Evolutionary conservation across 2,113 vertebrate genomes (phyloP).

Genomic region (Ptyas mucosa): DNA sequence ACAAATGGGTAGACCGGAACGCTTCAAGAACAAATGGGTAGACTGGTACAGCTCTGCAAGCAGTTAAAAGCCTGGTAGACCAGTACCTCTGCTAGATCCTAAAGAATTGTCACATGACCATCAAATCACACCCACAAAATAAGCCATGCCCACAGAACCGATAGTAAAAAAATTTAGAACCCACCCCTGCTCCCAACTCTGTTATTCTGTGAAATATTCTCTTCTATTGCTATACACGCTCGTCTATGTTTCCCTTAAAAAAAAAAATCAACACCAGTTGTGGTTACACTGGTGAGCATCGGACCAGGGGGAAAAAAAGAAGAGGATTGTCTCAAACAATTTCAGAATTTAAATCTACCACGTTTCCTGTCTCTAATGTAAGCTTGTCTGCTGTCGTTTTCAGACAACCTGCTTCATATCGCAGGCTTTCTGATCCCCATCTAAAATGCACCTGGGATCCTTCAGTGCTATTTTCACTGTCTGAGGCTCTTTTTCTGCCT

Average conservation of each 20-base stretch:
- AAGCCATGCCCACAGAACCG: too few species aligned
- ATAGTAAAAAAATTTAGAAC: too few species aligned
- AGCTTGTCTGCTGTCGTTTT: neutral
- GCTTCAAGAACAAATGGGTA: too few species aligned
- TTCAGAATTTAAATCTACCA: neutral
- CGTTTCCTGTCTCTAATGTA: neutral
- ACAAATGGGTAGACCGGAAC: too few species aligned
- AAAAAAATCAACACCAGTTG: too few species aligned
- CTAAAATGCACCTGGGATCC: neutral
- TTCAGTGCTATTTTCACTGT: neutral
- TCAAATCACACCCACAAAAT: too few species aligned
- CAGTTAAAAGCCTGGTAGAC: too few species aligned
- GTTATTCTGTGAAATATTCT: neutral
- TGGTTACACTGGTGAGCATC: too few species aligned
- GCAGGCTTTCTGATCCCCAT: neutral
- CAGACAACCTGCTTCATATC: neutral
- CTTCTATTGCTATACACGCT: neutral
- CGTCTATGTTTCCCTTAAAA: neutral
- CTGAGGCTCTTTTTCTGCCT: neutral
- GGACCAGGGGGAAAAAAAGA: neutral
- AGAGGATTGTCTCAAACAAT: neutral
- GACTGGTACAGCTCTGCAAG: too few species aligned
- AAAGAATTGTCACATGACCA: too few species aligned
- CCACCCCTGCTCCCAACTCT: too few species aligned
- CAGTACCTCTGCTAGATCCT: too few species aligned